Evolutionary conservation across 2,113 vertebrate genomes (phyloP), one percentile per base, ranked within the genome.

Genomic region (Hirundichthys speculiger): DNA sequence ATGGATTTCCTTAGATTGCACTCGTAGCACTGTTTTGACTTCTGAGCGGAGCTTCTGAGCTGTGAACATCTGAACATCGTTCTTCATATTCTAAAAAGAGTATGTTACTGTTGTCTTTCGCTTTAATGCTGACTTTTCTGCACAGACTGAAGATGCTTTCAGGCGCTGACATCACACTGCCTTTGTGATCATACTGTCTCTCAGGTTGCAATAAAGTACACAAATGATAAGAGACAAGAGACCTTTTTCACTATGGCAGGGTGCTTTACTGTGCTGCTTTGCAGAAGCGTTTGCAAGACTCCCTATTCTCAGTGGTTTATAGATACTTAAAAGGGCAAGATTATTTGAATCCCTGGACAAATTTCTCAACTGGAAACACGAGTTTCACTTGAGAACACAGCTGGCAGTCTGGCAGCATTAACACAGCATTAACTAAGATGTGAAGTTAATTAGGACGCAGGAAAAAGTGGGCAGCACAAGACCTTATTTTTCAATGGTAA

Each of bases 131-230:
- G 57, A 39, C 7, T 56, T 75, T 73, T 75, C 13, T 52, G 64
- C 25, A 34, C 22, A 51, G 18, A 73, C 57, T 76, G 80, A 79
- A 66, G 66, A 82, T 75, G 53, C 69, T 82, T 73, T 82, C 48
- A 65, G 78, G 47, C 63, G 71, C 50, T 77, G 70, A 79, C 77
- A 77, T 83, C 73, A 77, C 71, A 67, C 63, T 58, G 77, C 68
- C 59, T 19, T n/a, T 51, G 12, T 67, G 70, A 73, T 65, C 59
- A 56, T 52, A 18, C 60, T 52, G 72, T 66, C 65, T 68, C 43
- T 55, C 13, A 52, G 60, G n/a, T 39, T 69, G 61, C 47, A 58
- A 25, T n/a, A 67, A 77, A 73, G 34, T 58, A 64, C 73, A 79
- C 53, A 48, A 69, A 65, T 67, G 73, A 46, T 24, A 13, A 45